Evolutionary conservation across 2,113 vertebrate species (phyloP).

Genomic region (Poeciliopsis turrubarensis): DNA sequence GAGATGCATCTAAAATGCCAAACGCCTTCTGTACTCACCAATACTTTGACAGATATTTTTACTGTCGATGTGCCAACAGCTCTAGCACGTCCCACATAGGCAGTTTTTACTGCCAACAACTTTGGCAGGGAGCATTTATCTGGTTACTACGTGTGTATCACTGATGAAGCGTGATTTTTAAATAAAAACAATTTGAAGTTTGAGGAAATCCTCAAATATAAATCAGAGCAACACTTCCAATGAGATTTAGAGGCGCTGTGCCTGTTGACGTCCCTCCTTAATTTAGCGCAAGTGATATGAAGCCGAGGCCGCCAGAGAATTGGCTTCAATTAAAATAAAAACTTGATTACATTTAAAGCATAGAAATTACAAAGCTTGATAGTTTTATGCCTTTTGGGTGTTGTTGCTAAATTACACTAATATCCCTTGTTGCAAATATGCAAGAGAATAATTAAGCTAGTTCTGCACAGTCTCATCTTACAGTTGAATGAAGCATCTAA

Average conservation of each 20-base stretch:
- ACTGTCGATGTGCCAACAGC: neutral
- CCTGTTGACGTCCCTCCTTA: neutral
- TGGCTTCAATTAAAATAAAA: constrained; percentile 4
- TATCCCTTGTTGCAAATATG: neutral
- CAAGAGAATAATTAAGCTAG: neutral
- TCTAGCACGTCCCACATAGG: neutral
- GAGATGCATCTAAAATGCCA: constrained; percentile 2
- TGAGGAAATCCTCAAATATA: neutral
- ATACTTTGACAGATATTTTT: constrained; percentile 1
- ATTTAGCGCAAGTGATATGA: neutral
- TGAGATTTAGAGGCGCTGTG: neutral
- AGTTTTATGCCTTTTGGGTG: neutral
- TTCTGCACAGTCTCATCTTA: neutral
- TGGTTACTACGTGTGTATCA: neutral
- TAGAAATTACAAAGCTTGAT: neutral
- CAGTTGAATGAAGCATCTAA: neutral
- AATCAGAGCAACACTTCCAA: constrained; percentile 1
- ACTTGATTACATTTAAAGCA: neutral
- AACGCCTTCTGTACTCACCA: constrained; percentile 16
- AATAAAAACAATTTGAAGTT: constrained; percentile 1
- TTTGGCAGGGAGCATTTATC: constrained; percentile 2
- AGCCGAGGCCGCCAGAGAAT: neutral
- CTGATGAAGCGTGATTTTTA: neutral
- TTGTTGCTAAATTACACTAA: constrained; percentile 8
- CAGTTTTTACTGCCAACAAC: neutral